A percentile compares a stretch with the other conserved stretches of the same genome.
These are phyloP conservation scores for Sphaerodactylus townsendi DNA, from an alignment of 2,113 vertebrate species.

Conservation along the genomic window DNA sequence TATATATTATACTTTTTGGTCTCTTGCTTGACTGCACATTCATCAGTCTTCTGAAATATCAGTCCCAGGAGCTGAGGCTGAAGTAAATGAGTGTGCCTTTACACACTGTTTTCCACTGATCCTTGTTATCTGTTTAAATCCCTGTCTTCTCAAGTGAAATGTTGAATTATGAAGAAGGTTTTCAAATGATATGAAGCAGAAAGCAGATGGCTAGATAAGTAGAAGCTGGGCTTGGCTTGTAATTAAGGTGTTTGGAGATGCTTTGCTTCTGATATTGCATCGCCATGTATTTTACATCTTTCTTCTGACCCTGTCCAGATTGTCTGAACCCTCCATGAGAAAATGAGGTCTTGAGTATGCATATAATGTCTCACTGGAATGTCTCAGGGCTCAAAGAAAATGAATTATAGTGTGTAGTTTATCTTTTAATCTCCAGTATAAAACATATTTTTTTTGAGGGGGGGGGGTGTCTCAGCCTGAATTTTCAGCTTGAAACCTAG, in stretches of 20 bases:
- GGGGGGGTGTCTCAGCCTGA: not conserved
- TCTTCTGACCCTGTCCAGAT: not conserved
- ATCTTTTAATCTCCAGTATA: not conserved
- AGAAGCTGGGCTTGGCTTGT: not conserved
- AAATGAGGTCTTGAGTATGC: not conserved
- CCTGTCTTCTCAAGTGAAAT: slow-evolving; percentile 24
- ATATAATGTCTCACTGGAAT: not conserved
- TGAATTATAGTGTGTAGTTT: not conserved
- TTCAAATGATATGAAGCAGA: slow-evolving; percentile 8
- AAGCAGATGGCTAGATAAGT: not conserved
- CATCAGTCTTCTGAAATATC: slow-evolving; percentile 31
- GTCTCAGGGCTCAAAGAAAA: not conserved
- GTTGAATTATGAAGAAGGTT: slow-evolving; percentile 21
- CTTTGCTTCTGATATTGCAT: not conserved
- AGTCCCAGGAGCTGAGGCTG: slow-evolving; percentile 28
- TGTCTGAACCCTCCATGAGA: not conserved
- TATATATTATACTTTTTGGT: slow-evolving; percentile 21
- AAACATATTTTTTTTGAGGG: not conserved
- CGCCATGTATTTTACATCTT: not conserved
- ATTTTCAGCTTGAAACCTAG: not conserved
- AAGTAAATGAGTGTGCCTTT: slow-evolving; percentile 18
- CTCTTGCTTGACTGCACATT: slow-evolving; percentile 17
- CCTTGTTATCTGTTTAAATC: slow-evolving; percentile 35
- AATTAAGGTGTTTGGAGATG: not conserved
- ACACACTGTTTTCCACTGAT: slow-evolving; percentile 8